A percentile compares a stretch with the other conserved stretches of the same genome.
Evolutionary conservation across 2,888 invertebrate genomes (phyloP).

Genomic region (Rhaphigaster nebulosa): DNA sequence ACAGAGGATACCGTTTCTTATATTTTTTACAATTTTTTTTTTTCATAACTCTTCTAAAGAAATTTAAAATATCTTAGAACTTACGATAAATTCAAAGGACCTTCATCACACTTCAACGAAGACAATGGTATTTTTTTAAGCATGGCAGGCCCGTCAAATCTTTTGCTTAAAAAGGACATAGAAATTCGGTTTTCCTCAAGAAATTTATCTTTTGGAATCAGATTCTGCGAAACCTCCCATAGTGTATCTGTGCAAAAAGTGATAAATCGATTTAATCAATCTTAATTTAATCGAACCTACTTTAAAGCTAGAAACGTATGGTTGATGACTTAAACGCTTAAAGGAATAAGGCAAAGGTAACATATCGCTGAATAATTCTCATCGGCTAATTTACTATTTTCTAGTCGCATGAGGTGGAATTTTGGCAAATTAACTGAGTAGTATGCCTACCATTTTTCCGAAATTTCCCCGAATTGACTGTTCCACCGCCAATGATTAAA

Average conservation of each 20-base stretch:
- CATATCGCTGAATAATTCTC: not conserved
- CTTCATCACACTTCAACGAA: slow-evolving; percentile 19
- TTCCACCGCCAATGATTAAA: slow-evolving; percentile 32
- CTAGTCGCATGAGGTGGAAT: not conserved
- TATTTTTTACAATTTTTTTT: too few species aligned
- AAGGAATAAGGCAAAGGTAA: not conserved
- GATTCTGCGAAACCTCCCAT: slow-evolving; percentile 38
- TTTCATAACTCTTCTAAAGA: not conserved
- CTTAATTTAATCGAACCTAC: not conserved
- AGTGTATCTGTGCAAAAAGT: not conserved
- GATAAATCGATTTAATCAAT: not conserved
- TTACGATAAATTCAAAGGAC: slow-evolving; percentile 15
- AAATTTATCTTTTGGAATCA: slow-evolving; percentile 33
- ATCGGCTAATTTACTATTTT: not conserved
- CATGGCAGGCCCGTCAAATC: not conserved
- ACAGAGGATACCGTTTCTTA: too few species aligned
- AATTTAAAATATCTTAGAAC: not conserved
- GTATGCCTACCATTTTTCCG: not conserved
- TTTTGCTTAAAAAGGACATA: slow-evolving; percentile 24
- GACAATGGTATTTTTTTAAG: slow-evolving; percentile 14
- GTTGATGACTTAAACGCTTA: not conserved
- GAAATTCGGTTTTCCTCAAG: slow-evolving; percentile 46
- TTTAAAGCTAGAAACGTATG: not conserved
- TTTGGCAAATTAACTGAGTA: not conserved
- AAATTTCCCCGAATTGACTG: not conserved